Percentiles rank a stretch among this genome's conserved stretches.
Evolutionary conservation across 2,113 vertebrate genomes (phyloP).

Genomic region (Takifugu bimaculatus): DNA sequence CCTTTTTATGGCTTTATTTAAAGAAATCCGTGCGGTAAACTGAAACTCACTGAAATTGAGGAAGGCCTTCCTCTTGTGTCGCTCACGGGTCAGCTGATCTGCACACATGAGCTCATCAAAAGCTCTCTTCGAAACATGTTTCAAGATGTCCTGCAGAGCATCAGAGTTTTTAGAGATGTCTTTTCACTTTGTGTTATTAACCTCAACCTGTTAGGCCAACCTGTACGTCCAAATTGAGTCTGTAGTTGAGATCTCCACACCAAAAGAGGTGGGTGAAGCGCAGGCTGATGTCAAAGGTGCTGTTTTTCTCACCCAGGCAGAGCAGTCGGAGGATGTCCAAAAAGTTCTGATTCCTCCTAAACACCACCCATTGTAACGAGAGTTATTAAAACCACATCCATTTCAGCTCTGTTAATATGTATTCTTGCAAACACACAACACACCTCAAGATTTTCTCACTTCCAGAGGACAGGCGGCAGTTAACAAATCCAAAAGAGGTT

Average conservation of each 20-base stretch:
- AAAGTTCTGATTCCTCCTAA: constrained; percentile 81
- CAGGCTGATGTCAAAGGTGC: constrained; percentile 76
- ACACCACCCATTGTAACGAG: background rate
- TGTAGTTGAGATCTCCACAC: constrained; percentile 83
- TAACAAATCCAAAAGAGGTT: constrained; percentile 85
- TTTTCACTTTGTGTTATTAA: background rate
- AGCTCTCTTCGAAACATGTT: constrained; percentile 79
- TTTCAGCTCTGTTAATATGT: background rate
- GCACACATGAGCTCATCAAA: constrained; percentile 83
- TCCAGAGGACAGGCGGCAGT: constrained; percentile 86
- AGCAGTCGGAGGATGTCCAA: constrained; percentile 76
- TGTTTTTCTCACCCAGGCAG: constrained; percentile 74
- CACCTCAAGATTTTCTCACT: constrained; percentile 84
- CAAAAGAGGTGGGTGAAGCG: constrained; percentile 81
- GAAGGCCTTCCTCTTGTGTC: constrained; percentile 84
- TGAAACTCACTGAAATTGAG: constrained; percentile 81
- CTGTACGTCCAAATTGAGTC: constrained; percentile 78
- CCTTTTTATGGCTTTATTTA: background rate
- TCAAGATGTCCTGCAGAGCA: constrained; percentile 77
- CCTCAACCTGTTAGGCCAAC: constrained; percentile 36
- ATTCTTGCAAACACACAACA: background rate
- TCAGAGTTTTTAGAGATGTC: background rate
- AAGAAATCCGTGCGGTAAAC: background rate
- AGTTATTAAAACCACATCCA: background rate
- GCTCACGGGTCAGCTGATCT: constrained; percentile 83